Base-by-base conservation (phyloP, 1,140 invertebrate species). In the Phenacoccus solenopsis region DNA sequence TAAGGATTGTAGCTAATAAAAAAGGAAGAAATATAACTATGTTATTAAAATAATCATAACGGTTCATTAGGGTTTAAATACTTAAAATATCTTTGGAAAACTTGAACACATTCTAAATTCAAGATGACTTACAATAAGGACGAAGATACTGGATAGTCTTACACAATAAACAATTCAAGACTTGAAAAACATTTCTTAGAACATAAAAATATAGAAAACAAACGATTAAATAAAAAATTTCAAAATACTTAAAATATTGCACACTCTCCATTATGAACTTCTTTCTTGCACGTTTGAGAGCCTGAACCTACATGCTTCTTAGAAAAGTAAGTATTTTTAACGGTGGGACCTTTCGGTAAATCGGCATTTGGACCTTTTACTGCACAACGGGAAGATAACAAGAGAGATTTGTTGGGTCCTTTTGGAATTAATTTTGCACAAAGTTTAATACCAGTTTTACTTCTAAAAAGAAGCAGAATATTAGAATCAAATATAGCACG, bases 321-420 rank as follows among this genome's bases (percentile, higher is more conserved):
- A n/a, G n/a, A n/a, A n/a, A n/a, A n/a, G n/a, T n/a, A n/a, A n/a
- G n/a, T n/a, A n/a, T n/a, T n/a, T n/a, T n/a, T n/a, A 83, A 77
- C 38, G 3, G 13, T 49, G 10, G 87, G 82, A 10, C 87, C 87
- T 78, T 87, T 88, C 38, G 84, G 79, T 20, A 87, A 78, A 56
- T 84, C 80, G 28, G 78, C 67, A 77, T 87, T 86, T 13, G 85
- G 79, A 59, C 87, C 87, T 73, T 79, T 81, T 12, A 86, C 79
- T 72, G 82, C 77, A 73, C 79, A 82, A 68, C 74, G 73, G 69
- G 79, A 79, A 32, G 78, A 79, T 12, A 75, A 74, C 20, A 84
- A 73, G 9, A 86, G 74, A 22, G 72, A 77, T 24, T 76, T 28
- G 76, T 88, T 82, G 0, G 83, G 77, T 1, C 87, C 87, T 72